Percentiles rank a stretch among this genome's conserved stretches.
These are phyloP conservation scores for Eupithecia subumbrata DNA, from an alignment of 2,888 invertebrate genomes.

Conservation along the genomic window DNA sequence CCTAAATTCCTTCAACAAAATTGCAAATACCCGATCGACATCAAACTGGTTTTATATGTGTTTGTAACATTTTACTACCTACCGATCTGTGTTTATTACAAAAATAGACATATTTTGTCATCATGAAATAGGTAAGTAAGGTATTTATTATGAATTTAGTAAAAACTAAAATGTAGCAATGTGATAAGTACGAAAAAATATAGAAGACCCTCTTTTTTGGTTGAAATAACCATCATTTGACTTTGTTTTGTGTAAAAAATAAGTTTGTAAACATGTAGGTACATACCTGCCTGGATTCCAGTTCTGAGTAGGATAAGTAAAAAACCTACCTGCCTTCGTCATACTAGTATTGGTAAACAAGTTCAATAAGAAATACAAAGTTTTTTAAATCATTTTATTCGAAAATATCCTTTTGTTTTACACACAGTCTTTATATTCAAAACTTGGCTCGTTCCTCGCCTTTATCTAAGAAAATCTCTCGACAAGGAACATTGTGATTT, in stretches of 20 bases:
- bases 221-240: neutral
- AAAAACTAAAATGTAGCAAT: no score
- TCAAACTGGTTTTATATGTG: conserved; percentile 8
- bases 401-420: conserved; percentile 21
- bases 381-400: conserved; percentile 8
- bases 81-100: neutral
- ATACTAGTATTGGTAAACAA: neutral
- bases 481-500: neutral
- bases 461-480: neutral
- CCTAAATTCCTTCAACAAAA: conserved; percentile 20
- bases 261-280: no score
- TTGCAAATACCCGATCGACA: conserved; percentile 19
- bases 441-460: conserved; percentile 10
- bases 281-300: neutral
- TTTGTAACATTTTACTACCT: neutral
- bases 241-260: no score
- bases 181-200: no score
- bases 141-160: no score
- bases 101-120: neutral
- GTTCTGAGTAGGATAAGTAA: neutral
- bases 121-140: neutral
- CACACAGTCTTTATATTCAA: conserved; percentile 6
- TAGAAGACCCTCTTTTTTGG: no score
- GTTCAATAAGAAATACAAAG: neutral
- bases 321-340: neutral